Evolutionary conservation across 37 sponge, comb jelly and placozoan genomes (phyloP).

Genomic region (Lycopodina hypogea): DNA sequence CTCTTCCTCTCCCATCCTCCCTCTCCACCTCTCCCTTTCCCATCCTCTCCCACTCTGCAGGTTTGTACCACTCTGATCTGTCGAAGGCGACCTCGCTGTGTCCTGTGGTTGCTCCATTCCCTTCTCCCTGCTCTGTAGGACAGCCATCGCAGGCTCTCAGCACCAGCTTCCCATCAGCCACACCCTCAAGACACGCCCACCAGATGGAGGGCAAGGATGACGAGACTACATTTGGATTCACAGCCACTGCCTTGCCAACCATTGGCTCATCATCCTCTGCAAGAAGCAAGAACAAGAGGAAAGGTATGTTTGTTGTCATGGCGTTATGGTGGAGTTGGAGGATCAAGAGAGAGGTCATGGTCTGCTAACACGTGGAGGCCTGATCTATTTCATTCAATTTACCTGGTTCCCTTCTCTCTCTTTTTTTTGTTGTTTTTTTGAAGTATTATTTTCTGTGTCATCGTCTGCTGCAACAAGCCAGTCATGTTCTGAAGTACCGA

Average conservation of each 20-base stretch:
- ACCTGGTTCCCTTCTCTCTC: too few relatives aligned
- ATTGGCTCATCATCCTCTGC: neutral
- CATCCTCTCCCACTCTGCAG: conserved; percentile 1
- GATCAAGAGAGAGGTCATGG: too few relatives aligned
- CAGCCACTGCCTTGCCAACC: conserved; percentile 19
- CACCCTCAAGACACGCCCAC: neutral
- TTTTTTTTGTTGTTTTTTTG: too few relatives aligned
- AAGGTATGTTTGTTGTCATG: neutral
- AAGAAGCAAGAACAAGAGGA: neutral
- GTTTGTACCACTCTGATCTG: conserved; percentile 34
- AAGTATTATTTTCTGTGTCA: too few relatives aligned
- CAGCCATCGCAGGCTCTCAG: conserved; percentile 23
- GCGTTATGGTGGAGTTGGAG: neutral
- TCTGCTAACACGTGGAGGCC: too few relatives aligned
- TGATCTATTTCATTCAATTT: too few relatives aligned
- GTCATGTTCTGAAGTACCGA: too few relatives aligned
- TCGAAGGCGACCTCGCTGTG: neutral
- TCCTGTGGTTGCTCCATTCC: neutral
- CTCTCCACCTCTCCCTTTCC: conserved; percentile 18
- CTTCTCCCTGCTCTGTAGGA: conserved; percentile 5
- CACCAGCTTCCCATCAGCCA: conserved; percentile 1
- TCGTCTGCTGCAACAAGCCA: too few relatives aligned
- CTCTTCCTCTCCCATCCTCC: conserved; percentile 10
- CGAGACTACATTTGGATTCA: conserved; percentile 8
- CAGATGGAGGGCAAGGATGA: neutral